A percentile compares a stretch with the other conserved stretches of the same genome.
phyloP scores from a whole-genome alignment of 2,797 vertebrate species.

The Liparis tanakae region DNA sequence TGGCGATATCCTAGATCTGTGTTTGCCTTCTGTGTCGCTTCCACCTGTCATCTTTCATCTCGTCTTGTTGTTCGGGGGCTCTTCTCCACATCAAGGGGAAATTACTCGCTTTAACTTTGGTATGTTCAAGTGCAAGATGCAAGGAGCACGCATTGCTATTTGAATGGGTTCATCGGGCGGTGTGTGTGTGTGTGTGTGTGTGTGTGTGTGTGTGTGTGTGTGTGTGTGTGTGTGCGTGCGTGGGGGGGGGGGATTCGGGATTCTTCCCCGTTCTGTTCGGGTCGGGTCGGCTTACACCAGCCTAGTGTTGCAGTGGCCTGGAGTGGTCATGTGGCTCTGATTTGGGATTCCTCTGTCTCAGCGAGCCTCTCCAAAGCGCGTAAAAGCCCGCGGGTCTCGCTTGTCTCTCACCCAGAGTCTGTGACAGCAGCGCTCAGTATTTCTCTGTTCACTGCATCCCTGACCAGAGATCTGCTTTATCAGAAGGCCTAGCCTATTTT shows the following conservation, averaged over 20 bases:
- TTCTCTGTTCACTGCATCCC: constrained; percentile 61
- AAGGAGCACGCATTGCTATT: constrained; percentile 44
- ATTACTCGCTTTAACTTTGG: constrained; percentile 57
- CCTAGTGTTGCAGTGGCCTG: constrained; percentile 66
- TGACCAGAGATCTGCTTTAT: constrained; percentile 55
- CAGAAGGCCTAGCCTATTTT: constrained; percentile 27
- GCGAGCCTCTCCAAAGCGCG: constrained; percentile 62
- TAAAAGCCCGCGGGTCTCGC: constrained; percentile 70
- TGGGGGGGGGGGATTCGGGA: constrained; percentile 20
- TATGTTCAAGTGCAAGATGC: constrained; percentile 51
- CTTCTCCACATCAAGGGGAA: constrained; percentile 62
- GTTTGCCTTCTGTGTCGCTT: constrained; percentile 74
- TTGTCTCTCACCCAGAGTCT: constrained; percentile 64
- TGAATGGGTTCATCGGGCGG: constrained; percentile 14
- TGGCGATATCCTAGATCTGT: constrained; percentile 73
- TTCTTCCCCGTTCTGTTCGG: constrained; percentile 24
- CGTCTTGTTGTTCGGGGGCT: constrained; percentile 54
- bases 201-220: too few species aligned
- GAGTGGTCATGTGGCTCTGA: constrained; percentile 79
- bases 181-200: too few species aligned
- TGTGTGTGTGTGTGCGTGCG: too few species aligned
- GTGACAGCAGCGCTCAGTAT: constrained; percentile 68
- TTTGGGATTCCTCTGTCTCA: constrained; percentile 76
- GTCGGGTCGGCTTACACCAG: constrained; percentile 66
- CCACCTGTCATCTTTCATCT: constrained; percentile 83